Conservation (phyloP, 2,113 vertebrate species). For the Indicator maculatus region DNA sequence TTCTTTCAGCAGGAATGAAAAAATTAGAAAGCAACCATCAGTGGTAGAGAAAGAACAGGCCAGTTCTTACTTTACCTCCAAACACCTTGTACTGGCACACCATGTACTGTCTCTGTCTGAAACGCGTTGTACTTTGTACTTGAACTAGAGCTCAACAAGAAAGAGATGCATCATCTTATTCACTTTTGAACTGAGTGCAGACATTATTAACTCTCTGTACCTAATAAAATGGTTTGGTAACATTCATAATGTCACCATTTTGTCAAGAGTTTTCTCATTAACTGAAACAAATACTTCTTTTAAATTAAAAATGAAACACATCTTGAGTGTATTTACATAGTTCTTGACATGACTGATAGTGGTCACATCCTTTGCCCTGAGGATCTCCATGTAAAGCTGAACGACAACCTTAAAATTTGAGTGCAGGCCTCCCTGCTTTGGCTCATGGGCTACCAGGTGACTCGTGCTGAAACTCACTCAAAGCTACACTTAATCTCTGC, state of each 20-base stretch:
- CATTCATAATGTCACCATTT: not conserved
- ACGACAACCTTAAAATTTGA: not conserved
- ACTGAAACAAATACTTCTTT: not conserved
- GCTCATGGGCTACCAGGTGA: not conserved
- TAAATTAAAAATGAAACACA: not conserved
- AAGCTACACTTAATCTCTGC: not conserved
- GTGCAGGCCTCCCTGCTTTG: rapidly evolving
- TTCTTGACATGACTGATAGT: not conserved
- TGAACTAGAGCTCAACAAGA: not conserved
- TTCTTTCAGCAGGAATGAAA: not conserved
- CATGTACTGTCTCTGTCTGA: not conserved
- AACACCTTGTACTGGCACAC: constrained; percentile 9
- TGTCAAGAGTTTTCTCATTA: not conserved
- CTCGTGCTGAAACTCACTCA: not conserved
- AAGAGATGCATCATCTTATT: not conserved
- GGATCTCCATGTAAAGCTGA: not conserved
- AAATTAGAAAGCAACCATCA: not conserved
- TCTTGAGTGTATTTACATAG: not conserved
- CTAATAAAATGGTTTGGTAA: not conserved
- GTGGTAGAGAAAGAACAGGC: not conserved
- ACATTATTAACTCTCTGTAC: not conserved
- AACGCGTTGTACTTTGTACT: not conserved
- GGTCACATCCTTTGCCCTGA: not conserved
- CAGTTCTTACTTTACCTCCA: not conserved
- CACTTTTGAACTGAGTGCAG: not conserved